Evolutionary conservation across 2,113 vertebrate species (phyloP).

Genomic region (Fregata magnificens): DNA sequence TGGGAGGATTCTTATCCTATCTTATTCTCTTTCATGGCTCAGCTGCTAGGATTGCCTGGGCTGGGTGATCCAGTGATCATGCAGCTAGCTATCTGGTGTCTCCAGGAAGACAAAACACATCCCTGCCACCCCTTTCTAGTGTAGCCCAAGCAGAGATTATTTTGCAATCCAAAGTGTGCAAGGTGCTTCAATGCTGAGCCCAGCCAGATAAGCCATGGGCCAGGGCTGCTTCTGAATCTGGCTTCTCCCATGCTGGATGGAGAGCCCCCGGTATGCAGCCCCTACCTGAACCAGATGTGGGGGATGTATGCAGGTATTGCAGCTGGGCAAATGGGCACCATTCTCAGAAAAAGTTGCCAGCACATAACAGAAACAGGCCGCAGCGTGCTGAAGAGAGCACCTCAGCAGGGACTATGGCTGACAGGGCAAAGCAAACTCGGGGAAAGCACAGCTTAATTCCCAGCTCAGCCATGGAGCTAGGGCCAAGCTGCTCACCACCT

Average conservation of each 20-base stretch:
- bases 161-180: background rate
- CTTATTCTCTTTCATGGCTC: background rate
- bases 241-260: background rate
- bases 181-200: background rate
- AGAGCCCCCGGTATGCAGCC: background rate
- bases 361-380: background rate
- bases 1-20: too few relatives aligned
- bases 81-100: background rate
- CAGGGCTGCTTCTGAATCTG: background rate
- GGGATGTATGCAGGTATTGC: background rate
- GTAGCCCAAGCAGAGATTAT: background rate
- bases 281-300: background rate
- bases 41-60: background rate
- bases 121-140: background rate
- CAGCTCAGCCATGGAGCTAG: background rate
- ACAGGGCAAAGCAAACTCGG: background rate
- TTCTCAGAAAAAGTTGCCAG: background rate
- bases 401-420: rapidly evolving
- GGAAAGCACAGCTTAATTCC: background rate
- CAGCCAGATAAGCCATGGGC: background rate
- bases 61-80: background rate
- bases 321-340: background rate
- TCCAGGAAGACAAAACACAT: background rate
- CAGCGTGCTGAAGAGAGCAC: background rate
- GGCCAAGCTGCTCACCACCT: background rate